Conservation (phyloP, 2,888 invertebrate genomes). For the Coleophora deauratella region DNA sequence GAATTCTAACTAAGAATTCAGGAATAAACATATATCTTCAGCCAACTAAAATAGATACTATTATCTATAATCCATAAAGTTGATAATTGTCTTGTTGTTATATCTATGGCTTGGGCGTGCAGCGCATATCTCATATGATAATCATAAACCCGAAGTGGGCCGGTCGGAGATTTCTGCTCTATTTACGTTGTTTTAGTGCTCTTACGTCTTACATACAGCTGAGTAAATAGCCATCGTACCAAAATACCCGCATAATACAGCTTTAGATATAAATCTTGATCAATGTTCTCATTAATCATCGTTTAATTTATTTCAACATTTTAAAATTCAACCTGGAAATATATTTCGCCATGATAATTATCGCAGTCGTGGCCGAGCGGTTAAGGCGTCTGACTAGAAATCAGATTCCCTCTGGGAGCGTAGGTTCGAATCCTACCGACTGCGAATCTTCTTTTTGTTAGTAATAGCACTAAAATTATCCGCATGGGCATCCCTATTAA, state of each 20-base stretch:
- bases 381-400: conserved; percentile 85
- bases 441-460: conserved; percentile 63
- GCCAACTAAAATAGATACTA: no score
- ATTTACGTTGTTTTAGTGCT: conserved; percentile 44
- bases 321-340: background rate
- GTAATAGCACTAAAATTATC: no score
- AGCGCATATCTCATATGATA: conserved; percentile 22
- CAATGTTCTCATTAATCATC: background rate
- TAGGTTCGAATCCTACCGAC: conserved; percentile 93
- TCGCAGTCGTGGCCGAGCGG: conserved; percentile 85
- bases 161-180: conserved; percentile 42
- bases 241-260: no score
- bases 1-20: no score
- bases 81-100: conserved; percentile 4
- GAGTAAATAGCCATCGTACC: conserved; percentile 34
- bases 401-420: conserved; percentile 92
- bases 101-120: conserved; percentile 6
- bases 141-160: conserved; percentile 43
- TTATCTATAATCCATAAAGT: no score
- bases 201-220: conserved; percentile 25
- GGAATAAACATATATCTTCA: no score
- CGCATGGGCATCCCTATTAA: no score
- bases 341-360: conserved; percentile 11
- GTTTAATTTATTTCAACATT: background rate
- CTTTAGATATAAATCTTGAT: no score